Evolutionary conservation across 2,113 vertebrate genomes (phyloP).

Genomic region (Phylloscopus whistleri): DNA sequence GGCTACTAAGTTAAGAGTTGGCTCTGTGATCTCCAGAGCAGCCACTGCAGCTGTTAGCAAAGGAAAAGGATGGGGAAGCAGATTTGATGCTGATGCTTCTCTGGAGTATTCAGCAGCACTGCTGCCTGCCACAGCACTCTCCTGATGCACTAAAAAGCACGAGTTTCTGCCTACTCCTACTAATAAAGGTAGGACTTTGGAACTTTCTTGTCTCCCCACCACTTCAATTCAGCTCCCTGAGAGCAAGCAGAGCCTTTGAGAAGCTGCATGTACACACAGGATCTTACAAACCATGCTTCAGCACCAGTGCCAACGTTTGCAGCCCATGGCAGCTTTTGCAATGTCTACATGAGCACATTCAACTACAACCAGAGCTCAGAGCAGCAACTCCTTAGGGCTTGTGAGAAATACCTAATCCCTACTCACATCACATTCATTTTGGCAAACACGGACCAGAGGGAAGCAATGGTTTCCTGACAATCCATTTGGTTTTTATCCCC

Average conservation of each 20-base stretch:
- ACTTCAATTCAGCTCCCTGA: neutral
- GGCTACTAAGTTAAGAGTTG: neutral
- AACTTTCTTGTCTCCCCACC: neutral
- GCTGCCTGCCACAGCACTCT: neutral
- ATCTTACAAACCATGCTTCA: neutral
- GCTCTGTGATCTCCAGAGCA: neutral
- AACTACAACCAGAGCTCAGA: neutral
- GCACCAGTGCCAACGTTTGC: neutral
- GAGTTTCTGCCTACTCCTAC: neutral
- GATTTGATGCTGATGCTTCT: neutral
- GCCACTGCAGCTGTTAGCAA: neutral
- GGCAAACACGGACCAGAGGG: neutral
- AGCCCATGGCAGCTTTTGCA: neutral
- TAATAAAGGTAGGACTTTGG: neutral
- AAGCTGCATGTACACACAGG: neutral
- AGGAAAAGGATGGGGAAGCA: neutral
- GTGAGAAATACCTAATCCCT: neutral
- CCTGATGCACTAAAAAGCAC: too few species aligned
- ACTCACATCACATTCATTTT: neutral
- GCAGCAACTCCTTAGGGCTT: neutral
- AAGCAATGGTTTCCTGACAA: neutral
- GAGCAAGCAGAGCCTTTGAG: neutral
- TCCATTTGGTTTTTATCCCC: neutral
- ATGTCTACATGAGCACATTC: neutral
- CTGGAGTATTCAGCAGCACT: neutral